Evolutionary conservation across 2,113 vertebrate genomes (phyloP), one percentile per base, ranked within the genome.

Genomic region (Notechis scutatus): DNA sequence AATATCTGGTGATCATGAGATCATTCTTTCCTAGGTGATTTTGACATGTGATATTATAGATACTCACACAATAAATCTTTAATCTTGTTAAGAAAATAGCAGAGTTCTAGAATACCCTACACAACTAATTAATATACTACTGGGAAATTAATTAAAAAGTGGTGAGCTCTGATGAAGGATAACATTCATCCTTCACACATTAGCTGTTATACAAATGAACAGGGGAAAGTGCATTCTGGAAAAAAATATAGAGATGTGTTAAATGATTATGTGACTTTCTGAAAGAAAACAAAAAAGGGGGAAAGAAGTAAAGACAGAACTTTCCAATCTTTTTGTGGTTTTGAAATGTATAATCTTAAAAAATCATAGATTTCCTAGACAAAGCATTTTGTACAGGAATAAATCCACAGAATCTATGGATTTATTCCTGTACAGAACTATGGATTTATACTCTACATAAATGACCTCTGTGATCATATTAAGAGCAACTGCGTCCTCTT

Each of bases 81-180:
- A 95, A 95, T 96, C 94, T 97, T 94, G 95, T 97, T 96, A 97
- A 93, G 85, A 89, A 95, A 96, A 85, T 96, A 93, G 95, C 91
- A 96, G 95, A 97, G 88, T 97, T 97, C 94, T 96, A 96, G 93
- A 94, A 55, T 94, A 94, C 92, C 95, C 93, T 91, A 91, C 20
- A 88, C 93, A 94, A 94, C 96, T 97, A 97, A 98, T 97, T 97
- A 97, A 97, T 95, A 94, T 5, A 96, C 97, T 95, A 95, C 96
- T 97, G 96, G 92, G 97, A 97, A 97, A 98, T 96, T 97, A 97
- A 97, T 97, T 97, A 96, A 95, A 95, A 95, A 91, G 88, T 92
- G 93, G 95, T 89, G 94, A 87, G 24, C 91, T 93, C 91, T 55
- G 91, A 95, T 94, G 92, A 95, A 91, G 92, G 93, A 92, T 95